Evolutionary conservation across 1,140 invertebrate species (phyloP).

Genomic region (Ostrea edulis): DNA sequence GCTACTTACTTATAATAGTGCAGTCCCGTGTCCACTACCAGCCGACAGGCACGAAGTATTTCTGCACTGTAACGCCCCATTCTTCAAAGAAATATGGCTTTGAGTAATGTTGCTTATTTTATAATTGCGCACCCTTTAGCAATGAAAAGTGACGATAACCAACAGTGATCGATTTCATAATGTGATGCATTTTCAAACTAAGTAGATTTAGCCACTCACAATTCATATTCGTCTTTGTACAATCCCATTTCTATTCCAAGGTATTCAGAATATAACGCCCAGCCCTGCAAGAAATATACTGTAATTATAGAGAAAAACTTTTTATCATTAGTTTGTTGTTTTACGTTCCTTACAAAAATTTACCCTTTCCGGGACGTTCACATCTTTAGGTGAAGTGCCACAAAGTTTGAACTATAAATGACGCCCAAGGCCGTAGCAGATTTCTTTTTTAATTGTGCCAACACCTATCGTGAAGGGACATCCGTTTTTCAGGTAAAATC

Average conservation of each 20-base stretch:
- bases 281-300: conserved; percentile 71
- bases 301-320: neutral
- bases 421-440: too few species aligned
- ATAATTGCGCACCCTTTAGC: neutral
- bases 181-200: neutral
- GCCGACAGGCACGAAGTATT: conserved; percentile 77
- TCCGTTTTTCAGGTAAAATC: too few species aligned
- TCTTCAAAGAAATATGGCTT: conserved; percentile 40
- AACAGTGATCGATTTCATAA: too few species aligned
- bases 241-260: conserved; percentile 77
- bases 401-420: too few species aligned
- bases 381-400: too few species aligned
- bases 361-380: neutral
- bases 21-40: conserved; percentile 80
- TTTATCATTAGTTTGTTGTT: neutral
- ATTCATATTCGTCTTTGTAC: conserved; percentile 68
- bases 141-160: too few species aligned
- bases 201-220: conserved; percentile 55
- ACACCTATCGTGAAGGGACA: too few species aligned
- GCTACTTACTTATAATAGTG: conserved; percentile 76
- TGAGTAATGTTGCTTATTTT: neutral
- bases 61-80: conserved; percentile 77
- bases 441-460: too few species aligned
- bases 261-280: conserved; percentile 80
- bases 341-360: neutral